These are phyloP conservation scores for Nyleta sp. DNA, from an alignment of 2,888 invertebrate species.

Conservation along the genomic window DNA sequence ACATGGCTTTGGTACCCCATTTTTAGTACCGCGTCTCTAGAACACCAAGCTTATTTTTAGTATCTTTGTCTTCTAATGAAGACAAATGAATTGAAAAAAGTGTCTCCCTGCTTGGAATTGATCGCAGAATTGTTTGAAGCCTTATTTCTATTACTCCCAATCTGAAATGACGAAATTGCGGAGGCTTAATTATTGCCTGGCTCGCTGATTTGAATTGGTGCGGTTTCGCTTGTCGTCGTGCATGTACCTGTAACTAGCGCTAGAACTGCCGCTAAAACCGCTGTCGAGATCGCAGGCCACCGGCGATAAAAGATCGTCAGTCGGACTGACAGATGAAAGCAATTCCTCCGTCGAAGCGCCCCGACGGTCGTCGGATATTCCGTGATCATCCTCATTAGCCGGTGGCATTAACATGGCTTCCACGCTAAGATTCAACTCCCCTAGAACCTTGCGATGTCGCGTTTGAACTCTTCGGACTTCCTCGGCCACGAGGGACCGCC, in stretches of 20 bases:
- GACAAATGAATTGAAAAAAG: too few relatives aligned
- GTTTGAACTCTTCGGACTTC: constrained; percentile 93
- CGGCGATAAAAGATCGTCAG: constrained; percentile 89
- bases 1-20: too few relatives aligned
- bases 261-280: constrained; percentile 92
- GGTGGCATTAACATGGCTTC: constrained; percentile 96
- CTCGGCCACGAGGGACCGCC: constrained; percentile 87
- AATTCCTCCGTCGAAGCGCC: constrained; percentile 84
- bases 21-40: too few relatives aligned
- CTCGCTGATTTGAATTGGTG: not conserved
- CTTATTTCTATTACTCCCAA: too few relatives aligned
- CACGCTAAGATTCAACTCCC: constrained; percentile 93
- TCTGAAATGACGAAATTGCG: too few relatives aligned
- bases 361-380: constrained; percentile 86
- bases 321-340: constrained; percentile 86
- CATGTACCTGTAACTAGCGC: constrained; percentile 87
- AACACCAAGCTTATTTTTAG: too few relatives aligned
- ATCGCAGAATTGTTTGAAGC: too few relatives aligned
- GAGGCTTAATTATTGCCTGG: constrained; percentile 11
- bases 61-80: too few relatives aligned
- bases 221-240: constrained; percentile 28
- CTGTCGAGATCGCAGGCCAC: constrained; percentile 90
- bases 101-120: too few relatives aligned
- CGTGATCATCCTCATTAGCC: constrained; percentile 83
- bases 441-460: constrained; percentile 91